These are phyloP conservation scores for Aldrovandia affinis DNA, from an alignment of 2,797 vertebrate genomes.

Conservation along the genomic window DNA sequence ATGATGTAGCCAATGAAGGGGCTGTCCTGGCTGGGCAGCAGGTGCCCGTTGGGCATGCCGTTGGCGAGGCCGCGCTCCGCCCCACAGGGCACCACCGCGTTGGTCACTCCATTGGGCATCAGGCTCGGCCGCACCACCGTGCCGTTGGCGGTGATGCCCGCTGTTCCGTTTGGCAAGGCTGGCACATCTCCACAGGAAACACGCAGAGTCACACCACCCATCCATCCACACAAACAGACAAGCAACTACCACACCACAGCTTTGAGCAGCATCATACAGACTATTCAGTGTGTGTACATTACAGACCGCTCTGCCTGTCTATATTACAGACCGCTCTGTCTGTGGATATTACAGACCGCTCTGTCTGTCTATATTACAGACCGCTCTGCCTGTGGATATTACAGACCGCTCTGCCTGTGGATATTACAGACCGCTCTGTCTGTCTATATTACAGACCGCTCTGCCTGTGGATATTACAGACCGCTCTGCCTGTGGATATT, in stretches of 20 bases:
- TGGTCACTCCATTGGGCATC: conserved; percentile 88
- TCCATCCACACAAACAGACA: background rate
- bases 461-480: too few relatives aligned
- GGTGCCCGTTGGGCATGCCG: conserved; percentile 83
- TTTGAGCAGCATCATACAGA: background rate
- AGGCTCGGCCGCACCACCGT: conserved; percentile 72
- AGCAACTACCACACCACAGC: background rate
- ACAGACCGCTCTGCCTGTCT: background rate
- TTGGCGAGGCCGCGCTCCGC: conserved; percentile 71
- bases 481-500: too few relatives aligned
- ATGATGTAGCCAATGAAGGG: conserved; percentile 96
- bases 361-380: too few relatives aligned
- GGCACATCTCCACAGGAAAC: conserved; percentile 61
- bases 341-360: too few relatives aligned
- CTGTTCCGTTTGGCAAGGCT: conserved; percentile 73
- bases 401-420: too few relatives aligned
- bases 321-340: background rate
- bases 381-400: too few relatives aligned
- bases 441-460: too few relatives aligned
- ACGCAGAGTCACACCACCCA: background rate
- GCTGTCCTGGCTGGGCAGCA: conserved; percentile 79
- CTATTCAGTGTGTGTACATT: background rate
- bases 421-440: too few relatives aligned
- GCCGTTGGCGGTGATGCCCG: conserved; percentile 72
- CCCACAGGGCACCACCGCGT: conserved; percentile 79